Conservation (phyloP, 2,113 vertebrate species). For the Physeter macrocephalus region DNA sequence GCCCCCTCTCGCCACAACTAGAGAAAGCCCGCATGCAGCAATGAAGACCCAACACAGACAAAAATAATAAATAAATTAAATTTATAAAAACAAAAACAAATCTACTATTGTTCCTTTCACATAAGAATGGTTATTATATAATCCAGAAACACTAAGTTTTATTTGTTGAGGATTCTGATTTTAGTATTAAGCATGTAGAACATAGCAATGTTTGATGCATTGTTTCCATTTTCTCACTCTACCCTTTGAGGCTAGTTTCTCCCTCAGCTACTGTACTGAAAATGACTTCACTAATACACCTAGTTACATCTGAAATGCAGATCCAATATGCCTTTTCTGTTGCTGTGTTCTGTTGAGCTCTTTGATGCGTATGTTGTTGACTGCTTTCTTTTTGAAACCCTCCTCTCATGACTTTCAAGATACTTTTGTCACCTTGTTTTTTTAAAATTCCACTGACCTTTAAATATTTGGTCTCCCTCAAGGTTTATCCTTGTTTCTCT, state of each 20-base stretch:
- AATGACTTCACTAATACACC: not conserved
- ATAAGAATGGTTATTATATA: not conserved
- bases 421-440: not conserved
- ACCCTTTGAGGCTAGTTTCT: not conserved
- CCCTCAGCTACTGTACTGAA: not conserved
- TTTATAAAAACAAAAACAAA: not conserved
- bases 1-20: no score
- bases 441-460: not conserved
- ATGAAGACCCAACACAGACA: no score
- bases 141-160: not conserved
- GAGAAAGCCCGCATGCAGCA: no score
- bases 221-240: not conserved
- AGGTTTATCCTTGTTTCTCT: not conserved
- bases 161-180: not conserved
- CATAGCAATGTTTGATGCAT: not conserved
- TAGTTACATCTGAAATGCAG: not conserved
- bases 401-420: not conserved
- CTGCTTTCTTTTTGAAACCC: not conserved
- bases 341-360: not conserved
- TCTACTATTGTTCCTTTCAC: slow-evolving; percentile 4
- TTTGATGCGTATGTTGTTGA: not conserved
- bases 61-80: no score
- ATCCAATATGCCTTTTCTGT: not conserved
- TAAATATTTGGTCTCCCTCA: not conserved
- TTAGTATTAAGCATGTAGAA: not conserved